phyloP scores from a whole-genome alignment of 2,113 vertebrate genomes.

The Pelvicachromis taeniatus region DNA sequence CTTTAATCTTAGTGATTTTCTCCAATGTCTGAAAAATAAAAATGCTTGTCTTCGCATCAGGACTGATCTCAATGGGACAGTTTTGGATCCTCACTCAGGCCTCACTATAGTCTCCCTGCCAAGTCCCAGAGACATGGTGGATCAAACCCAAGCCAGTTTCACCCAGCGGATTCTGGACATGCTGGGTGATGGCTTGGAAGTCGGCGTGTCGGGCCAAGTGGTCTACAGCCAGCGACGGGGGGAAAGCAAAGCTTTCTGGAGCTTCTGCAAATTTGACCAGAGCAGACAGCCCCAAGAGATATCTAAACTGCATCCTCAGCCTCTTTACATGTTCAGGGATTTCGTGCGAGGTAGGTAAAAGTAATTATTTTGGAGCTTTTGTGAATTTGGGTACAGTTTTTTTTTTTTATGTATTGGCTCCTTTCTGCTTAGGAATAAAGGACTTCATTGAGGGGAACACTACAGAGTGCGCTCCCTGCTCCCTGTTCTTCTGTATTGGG shows the following conservation, averaged over 20 bases:
- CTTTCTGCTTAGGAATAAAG: conserved; percentile 66
- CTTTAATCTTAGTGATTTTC: not conserved
- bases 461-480: conserved; percentile 65
- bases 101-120: conserved; percentile 72
- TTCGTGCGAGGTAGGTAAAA: conserved; percentile 73
- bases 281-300: conserved; percentile 59
- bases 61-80: conserved; percentile 1
- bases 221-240: conserved; percentile 56
- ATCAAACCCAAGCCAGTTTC: conserved; percentile 52
- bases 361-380: not conserved
- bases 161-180: conserved; percentile 71
- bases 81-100: not conserved
- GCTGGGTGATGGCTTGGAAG: conserved; percentile 71
- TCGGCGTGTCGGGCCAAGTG: conserved; percentile 44
- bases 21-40: not conserved
- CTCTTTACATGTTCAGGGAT: conserved; percentile 62
- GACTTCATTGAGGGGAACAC: conserved; percentile 48
- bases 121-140: conserved; percentile 50
- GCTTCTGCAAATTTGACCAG: conserved; percentile 60
- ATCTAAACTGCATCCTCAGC: conserved; percentile 42
- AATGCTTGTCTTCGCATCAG: conserved; percentile 21
- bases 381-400: not conserved
- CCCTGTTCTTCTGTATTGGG: conserved; percentile 83
- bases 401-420: not conserved
- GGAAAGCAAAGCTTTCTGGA: conserved; percentile 68